Percentiles rank a stretch among this genome's conserved stretches.
phyloP scores from a whole-genome alignment of 2,797 vertebrate genomes.

The Varecia variegata region DNA sequence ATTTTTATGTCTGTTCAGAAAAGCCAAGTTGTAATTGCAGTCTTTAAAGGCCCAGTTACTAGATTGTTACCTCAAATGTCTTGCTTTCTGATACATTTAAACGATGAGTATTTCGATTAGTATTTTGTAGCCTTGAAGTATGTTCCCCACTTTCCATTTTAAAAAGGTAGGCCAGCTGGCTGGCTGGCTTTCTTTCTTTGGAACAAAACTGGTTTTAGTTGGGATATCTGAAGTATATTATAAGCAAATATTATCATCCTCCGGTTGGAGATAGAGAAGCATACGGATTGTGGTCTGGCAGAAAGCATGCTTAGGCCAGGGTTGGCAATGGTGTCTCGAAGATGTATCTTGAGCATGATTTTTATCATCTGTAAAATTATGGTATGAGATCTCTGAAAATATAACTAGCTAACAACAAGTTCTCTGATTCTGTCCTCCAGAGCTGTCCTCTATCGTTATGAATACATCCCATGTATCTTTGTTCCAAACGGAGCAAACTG shows the following conservation, averaged over 20 bases:
- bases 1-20: constrained; percentile 38
- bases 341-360: neutral
- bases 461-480: neutral
- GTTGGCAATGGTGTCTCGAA: neutral
- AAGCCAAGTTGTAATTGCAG: constrained; percentile 56
- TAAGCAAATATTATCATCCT: neutral
- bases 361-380: constrained; percentile 51
- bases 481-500: neutral
- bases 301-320: neutral
- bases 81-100: constrained; percentile 69
- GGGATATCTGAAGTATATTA: neutral
- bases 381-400: constrained; percentile 15
- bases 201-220: neutral
- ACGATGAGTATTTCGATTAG: constrained; percentile 14
- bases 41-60: constrained; percentile 70
- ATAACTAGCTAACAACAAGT: neutral
- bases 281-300: neutral
- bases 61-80: constrained; percentile 75
- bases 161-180: neutral
- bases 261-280: neutral
- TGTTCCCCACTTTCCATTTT: constrained; percentile 17
- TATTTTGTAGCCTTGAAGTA: constrained; percentile 41
- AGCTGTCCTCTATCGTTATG: neutral
- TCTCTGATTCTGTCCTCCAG: constrained; percentile 14
- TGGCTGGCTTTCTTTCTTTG: neutral